A percentile compares a stretch with the other conserved stretches of the same genome.
These are phyloP conservation scores for Paraplagusia blochii DNA, from an alignment of 2,113 vertebrate genomes.

Conservation along the genomic window DNA sequence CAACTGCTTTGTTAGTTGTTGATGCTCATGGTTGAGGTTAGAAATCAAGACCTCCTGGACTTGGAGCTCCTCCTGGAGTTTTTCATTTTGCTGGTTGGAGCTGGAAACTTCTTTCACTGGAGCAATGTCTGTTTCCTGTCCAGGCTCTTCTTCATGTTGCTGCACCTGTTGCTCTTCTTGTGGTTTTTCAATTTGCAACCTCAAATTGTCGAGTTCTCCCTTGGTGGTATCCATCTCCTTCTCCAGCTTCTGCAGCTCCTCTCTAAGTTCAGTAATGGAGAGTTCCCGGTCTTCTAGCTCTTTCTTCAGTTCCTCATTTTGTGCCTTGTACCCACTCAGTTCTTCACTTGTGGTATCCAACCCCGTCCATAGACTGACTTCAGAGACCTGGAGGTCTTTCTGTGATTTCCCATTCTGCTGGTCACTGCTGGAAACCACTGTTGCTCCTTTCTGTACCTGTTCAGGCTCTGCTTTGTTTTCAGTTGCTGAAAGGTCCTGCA, in stretches of 20 bases:
- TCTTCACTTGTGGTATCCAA: not conserved
- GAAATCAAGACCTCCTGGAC: slow-evolving; percentile 26
- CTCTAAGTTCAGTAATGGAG: slow-evolving; percentile 34
- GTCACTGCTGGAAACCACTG: slow-evolving; percentile 78
- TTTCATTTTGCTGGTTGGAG: slow-evolving; percentile 66
- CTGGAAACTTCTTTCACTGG: too few species aligned
- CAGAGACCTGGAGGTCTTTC: slow-evolving; percentile 65
- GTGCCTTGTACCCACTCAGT: slow-evolving; percentile 33
- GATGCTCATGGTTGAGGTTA: slow-evolving; percentile 57
- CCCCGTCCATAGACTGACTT: not conserved
- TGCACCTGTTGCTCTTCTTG: slow-evolving; percentile 68
- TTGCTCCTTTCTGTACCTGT: slow-evolving; percentile 70
- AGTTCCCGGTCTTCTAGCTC: slow-evolving; percentile 60
- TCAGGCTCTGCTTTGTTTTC: slow-evolving; percentile 60
- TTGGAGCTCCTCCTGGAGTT: slow-evolving; percentile 76
- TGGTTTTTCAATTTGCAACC: slow-evolving; percentile 76
- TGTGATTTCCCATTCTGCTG: slow-evolving; percentile 77
- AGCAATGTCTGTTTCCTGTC: too few species aligned
- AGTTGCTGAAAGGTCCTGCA: slow-evolving; percentile 32
- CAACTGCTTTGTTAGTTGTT: slow-evolving; percentile 67
- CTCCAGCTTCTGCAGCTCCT: slow-evolving; percentile 68
- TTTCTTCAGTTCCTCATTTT: slow-evolving; percentile 76
- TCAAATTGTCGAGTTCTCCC: slow-evolving; percentile 79
- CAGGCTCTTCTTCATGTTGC: slow-evolving; percentile 2
- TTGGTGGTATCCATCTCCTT: slow-evolving; percentile 73